Base-by-base conservation (phyloP, 2,888 invertebrate species). In the Gymnosoma rotundatum region DNA sequence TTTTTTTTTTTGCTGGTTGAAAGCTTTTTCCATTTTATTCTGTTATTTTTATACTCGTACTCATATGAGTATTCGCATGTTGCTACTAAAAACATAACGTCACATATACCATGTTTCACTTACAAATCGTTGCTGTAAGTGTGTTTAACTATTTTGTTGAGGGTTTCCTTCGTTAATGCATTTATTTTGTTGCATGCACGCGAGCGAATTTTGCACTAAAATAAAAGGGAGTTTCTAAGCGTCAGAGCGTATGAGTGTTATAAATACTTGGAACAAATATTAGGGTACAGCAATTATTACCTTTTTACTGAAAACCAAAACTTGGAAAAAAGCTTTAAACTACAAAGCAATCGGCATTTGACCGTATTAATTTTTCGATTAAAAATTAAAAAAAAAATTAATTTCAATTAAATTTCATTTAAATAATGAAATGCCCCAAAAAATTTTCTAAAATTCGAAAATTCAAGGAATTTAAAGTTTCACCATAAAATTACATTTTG, bases 221-320 rank as follows among this genome's bases (percentile, higher is more conserved):
- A 76, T 38, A 52, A 80, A 66, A 58, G 58, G 48, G 64, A 66
- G 74, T 70, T 82, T 70, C 50, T 58, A 82, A 84, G 84, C 84
- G 81, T 56, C 78, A 82, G 60, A 84, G 84, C 84, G 70, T 84
- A 82, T 78, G 78, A 84, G 84, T 84, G 84, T 50, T 69, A 32
- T 82, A 66, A 81, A 78, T 82, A 78, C 60, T 73, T 66, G 2
- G 0, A 58, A 50, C 3, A 48, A 25, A 60, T 38, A 79, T 73
- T 79, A 79, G 36, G 79, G 73, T 1, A 3, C 42, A 10, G 42
- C 7, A 6, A 32, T 32, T 32, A n/a, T 32, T 4, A 32, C 25
- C 3, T 32, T 32, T 32, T 32, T 32, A 32, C 5, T 32, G 5
- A 32, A 32, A 32, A 32, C 25, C 25, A 5, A 5, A 2, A 32